A percentile compares a stretch with the other conserved stretches of the same genome.
These are phyloP conservation scores for Andrena fulva DNA, from an alignment of 2,888 invertebrate species.

Conservation along the genomic window DNA sequence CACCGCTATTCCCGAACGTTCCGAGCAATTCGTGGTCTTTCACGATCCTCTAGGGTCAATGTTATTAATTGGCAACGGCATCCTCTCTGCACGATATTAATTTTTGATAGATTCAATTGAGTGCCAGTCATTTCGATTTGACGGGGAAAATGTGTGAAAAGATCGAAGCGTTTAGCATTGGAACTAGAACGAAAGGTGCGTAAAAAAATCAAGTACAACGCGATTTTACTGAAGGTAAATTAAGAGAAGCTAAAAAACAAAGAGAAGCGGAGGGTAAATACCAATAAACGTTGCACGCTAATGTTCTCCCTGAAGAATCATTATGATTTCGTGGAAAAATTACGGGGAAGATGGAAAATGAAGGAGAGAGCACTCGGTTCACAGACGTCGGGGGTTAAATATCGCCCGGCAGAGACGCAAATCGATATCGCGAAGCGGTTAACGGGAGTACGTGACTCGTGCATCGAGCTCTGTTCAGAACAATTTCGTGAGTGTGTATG, in stretches of 20 bases:
- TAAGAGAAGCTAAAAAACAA: neutral
- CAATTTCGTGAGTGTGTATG: constrained; percentile 38
- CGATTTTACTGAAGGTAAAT: neutral
- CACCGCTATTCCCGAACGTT: neutral
- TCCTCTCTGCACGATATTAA: neutral
- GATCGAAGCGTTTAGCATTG: neutral
- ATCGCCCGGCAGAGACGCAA: constrained; percentile 11
- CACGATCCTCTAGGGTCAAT: neutral
- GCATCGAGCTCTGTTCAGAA: constrained; percentile 47
- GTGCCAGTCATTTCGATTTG: neutral
- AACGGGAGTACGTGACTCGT: constrained; percentile 45
- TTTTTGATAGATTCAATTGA: neutral
- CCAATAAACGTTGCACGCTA: neutral
- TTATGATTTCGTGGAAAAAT: constrained; percentile 10
- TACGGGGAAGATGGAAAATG: neutral
- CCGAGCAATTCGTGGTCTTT: neutral
- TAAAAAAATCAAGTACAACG: neutral
- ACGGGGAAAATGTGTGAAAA: neutral
- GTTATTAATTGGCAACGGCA: neutral
- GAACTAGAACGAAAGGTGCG: neutral
- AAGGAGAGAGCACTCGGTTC: neutral
- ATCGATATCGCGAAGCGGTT: constrained; percentile 46
- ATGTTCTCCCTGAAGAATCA: neutral
- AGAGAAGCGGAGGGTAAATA: neutral
- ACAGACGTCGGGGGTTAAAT: constrained; percentile 18